Evolutionary conservation across 2,888 invertebrate species (phyloP).

Genomic region (Cephus nigrinus): DNA sequence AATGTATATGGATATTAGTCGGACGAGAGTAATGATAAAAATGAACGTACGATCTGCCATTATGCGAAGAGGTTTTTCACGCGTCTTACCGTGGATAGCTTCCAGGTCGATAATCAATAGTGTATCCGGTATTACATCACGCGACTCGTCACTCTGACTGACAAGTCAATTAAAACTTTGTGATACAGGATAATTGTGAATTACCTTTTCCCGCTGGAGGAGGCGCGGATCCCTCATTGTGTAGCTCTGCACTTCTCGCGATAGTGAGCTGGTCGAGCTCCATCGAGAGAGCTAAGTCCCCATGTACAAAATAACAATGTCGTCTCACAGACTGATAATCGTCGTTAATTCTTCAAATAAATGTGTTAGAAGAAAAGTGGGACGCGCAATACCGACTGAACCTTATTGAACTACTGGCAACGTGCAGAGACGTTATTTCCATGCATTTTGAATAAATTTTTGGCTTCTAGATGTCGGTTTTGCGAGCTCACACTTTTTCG

Average conservation of each 20-base stretch:
- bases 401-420: no score
- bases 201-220: slow-evolving; percentile 64
- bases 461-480: neutral
- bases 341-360: slow-evolving; percentile 4
- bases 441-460: neutral
- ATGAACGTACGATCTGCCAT: neutral
- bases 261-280: slow-evolving; percentile 74
- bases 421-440: no score
- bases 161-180: neutral
- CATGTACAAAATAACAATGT: slow-evolving; percentile 67
- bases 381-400: neutral
- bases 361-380: neutral
- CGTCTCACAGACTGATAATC: slow-evolving; percentile 54
- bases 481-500: neutral
- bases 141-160: neutral
- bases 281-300: slow-evolving; percentile 73
- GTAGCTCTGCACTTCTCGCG: slow-evolving; percentile 73
- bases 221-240: slow-evolving; percentile 68
- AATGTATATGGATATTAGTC: neutral
- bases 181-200: slow-evolving; percentile 25
- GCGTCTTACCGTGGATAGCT: neutral
- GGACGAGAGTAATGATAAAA: neutral
- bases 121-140: neutral
- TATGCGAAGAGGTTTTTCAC: neutral
- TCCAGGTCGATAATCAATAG: neutral